Percentiles rank a stretch among this genome's conserved stretches.
These are phyloP conservation scores for Drosophila rhopaloa DNA, from an alignment of 1,140 invertebrate species.

Conservation along the genomic window DNA sequence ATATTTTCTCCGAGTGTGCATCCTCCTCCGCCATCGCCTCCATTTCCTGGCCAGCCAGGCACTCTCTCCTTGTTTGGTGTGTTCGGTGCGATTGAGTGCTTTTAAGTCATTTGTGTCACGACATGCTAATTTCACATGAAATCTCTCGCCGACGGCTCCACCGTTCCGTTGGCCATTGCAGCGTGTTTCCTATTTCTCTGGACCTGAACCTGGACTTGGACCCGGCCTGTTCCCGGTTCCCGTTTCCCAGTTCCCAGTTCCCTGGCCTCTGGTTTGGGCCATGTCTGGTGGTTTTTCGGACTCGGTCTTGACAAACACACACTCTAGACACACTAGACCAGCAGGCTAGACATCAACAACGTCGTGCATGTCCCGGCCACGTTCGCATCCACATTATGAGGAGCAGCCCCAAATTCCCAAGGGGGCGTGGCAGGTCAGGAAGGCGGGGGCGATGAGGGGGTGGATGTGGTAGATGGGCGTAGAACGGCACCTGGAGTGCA, in stretches of 20 bases:
- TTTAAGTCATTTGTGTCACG: conserved; percentile 83
- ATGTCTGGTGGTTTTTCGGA: conserved; percentile 72
- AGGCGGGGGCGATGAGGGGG: neutral
- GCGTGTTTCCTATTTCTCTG: conserved; percentile 31
- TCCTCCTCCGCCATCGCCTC: conserved; percentile 9
- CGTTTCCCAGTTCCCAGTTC: conserved; percentile 1
- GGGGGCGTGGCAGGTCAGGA: conserved; percentile 14
- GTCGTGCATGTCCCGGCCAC: conserved; percentile 76
- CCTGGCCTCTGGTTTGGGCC: conserved; percentile 37
- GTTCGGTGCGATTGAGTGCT: conserved; percentile 79
- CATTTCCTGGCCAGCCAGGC: conserved; percentile 23
- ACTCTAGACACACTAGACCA: conserved; percentile 53
- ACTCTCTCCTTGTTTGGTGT: conserved; percentile 34
- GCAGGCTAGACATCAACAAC: conserved; percentile 73
- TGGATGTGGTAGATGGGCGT: neutral
- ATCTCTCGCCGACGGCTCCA: conserved; percentile 76
- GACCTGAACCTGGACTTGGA: conserved; percentile 22
- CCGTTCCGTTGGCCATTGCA: conserved; percentile 32
- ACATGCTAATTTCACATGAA: conserved; percentile 83
- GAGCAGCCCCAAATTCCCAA: conserved; percentile 16
- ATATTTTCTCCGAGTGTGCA: conserved; percentile 7
- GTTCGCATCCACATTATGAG: conserved; percentile 66
- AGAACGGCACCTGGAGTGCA: conserved; percentile 79
- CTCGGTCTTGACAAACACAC: conserved; percentile 61
- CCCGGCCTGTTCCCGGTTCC: conserved; percentile 1